Percentiles rank a stretch among this genome's conserved stretches.
Evolutionary conservation across 2,797 vertebrate genomes (phyloP).

Genomic region (Cheirogaleus major): DNA sequence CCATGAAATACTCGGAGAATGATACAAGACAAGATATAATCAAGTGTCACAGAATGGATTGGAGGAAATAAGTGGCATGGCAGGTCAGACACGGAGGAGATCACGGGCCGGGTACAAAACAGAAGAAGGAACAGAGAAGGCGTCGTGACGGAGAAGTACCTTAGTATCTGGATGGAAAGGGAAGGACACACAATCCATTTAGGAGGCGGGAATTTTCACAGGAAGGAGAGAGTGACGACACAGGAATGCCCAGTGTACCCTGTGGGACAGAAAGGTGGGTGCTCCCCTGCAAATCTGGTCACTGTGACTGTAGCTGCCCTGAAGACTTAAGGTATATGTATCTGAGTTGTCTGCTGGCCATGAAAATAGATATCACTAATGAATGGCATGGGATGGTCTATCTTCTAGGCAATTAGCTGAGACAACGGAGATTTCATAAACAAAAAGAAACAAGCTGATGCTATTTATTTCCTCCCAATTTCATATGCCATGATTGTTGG

Average conservation of each 20-base stretch:
- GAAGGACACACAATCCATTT: neutral
- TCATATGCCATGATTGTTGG: neutral
- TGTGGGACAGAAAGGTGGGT: neutral
- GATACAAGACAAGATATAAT: conserved; percentile 40
- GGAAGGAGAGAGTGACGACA: neutral
- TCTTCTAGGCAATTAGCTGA: neutral
- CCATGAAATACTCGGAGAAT: conserved; percentile 47
- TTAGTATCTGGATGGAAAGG: neutral
- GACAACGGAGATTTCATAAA: neutral
- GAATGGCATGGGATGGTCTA: neutral
- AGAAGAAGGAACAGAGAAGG: neutral
- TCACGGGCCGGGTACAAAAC: neutral
- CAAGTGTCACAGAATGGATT: conserved; percentile 15
- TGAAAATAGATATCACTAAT: neutral
- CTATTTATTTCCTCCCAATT: neutral
- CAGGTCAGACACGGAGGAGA: neutral
- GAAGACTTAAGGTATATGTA: neutral
- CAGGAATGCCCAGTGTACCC: no score
- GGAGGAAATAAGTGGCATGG: neutral
- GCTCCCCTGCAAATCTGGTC: neutral
- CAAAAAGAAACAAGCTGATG: neutral
- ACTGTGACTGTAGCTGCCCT: neutral
- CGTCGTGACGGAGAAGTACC: neutral
- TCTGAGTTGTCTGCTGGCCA: neutral
- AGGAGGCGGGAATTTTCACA: rapidly evolving